Base-by-base conservation (phyloP, 1,140 invertebrate genomes). In the Bombus vancouverensis region DNA sequence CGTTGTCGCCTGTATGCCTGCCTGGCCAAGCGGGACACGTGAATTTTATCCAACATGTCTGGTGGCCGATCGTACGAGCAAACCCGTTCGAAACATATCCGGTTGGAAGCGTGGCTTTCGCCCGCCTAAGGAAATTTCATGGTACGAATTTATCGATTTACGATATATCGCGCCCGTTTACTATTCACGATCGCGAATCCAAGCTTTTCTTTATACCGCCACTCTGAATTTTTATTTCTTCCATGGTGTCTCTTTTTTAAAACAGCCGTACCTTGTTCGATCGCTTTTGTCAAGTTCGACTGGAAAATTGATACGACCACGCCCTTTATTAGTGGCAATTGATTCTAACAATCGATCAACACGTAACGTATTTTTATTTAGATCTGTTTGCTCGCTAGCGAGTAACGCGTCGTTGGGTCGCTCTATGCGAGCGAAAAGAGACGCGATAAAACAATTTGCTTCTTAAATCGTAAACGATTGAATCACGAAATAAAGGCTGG, bases 1-100 rank as follows among this genome's bases (percentile, higher is more conserved):
- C 83, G 83, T 88, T 89, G 88, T 88, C 82, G 87, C 85, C 74
- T 74, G 37, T 83, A 76, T 70, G 85, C 81, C 72, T 66, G 86
- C 70, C 44, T 65, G 71, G 81, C 78, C 86, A 68, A 81, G 37
- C 79, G 82, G 66, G 74, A 81, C 88, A 81, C 88, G 88, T 80
- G 87, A 76, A 85, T 88, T 73, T 88, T 77, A 85, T 73, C 84
- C 72, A 83, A 42, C 79, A 70, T 73, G 68, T 82, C 73, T 74
- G 59, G 53, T 57, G 73, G 44, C 86, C 86, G 74, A 88, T 85
- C 72, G 68, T 79, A 77, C 86, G 44, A 57, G 80, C 77, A 73
- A 53, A 75, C 66, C 42, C 57, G 86, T 66, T 37, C 57, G 70
- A 39, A 80, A 70, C 44, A 70, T 47, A 77, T 53, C 65, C 78